Evolutionary conservation across 2,888 invertebrate genomes (phyloP).

Genomic region (Euzetes globulus): DNA sequence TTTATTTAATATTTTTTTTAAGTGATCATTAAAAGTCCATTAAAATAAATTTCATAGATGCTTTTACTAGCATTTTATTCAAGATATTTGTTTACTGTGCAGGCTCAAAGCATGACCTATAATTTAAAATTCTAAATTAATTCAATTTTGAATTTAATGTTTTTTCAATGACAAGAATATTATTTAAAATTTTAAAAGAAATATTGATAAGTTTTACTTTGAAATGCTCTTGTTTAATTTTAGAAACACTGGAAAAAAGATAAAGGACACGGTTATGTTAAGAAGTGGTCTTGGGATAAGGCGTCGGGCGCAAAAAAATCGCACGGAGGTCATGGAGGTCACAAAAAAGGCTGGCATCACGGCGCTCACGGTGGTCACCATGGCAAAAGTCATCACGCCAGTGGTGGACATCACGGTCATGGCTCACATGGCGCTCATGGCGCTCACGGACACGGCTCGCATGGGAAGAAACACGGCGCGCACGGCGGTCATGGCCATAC

Average conservation of each 20-base stretch:
- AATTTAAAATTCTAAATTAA: too few relatives aligned
- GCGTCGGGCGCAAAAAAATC: slow-evolving; percentile 1
- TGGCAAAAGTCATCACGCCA: background rate
- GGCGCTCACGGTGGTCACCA: background rate
- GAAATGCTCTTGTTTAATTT: background rate
- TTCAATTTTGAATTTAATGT: too few relatives aligned
- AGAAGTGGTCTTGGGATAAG: slow-evolving; percentile 12
- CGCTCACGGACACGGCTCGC: background rate
- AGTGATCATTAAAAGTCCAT: too few relatives aligned
- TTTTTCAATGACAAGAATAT: background rate
- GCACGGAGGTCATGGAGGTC: background rate
- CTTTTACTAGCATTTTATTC: too few relatives aligned
- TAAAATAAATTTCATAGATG: too few relatives aligned
- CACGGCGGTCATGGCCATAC: background rate
- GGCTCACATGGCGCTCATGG: background rate
- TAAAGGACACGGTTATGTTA: background rate
- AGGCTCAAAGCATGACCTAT: too few relatives aligned
- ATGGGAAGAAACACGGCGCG: background rate
- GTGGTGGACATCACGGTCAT: background rate
- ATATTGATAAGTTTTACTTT: background rate
- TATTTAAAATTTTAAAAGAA: too few relatives aligned
- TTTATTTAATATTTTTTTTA: too few relatives aligned
- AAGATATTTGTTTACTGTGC: too few relatives aligned
- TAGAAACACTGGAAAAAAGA: background rate
- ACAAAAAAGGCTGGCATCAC: background rate